Evolutionary conservation across 2,888 invertebrate species (phyloP), one percentile per base, ranked within the genome.

Genomic region (Cephus nigrinus): DNA sequence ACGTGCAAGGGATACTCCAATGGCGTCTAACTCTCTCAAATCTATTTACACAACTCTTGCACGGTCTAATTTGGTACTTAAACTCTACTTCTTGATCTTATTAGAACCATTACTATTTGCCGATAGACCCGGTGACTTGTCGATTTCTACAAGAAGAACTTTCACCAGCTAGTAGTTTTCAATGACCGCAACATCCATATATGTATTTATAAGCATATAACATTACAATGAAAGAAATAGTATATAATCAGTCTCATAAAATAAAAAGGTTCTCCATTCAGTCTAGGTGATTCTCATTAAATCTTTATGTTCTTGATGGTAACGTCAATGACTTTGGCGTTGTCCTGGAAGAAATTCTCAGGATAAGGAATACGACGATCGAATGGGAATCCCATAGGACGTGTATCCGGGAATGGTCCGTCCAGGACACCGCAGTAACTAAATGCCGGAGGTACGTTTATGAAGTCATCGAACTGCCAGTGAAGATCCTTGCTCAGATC

Each of bases 381-480:
- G 88, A 96, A 93, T 83, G 96, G 96, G 93, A 94, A 96, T 77
- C 95, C 95, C 86, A 95, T 92, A 76, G 95, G 94, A 90, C 93
- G 93, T 85, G 92, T 93, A 89, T 95, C 95, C 74, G 94, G 91
- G 79, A 90, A 87, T 89, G 93, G 91, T 90, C 93, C 94, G 87
- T 92, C 92, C 84, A 93, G 93, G 80, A 93, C 91, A 83, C 92
- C 93, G 79, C 93, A 92, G 75, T 92, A 92, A 75, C 82, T 79
- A 88, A 93, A 40, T 30, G 69, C 30, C 74, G 77, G 69, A 34
- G 73, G 31, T 35, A 36, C 15, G 11, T 69, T 74, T 35, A 23
- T 23, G 77, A 32, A 4, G 35, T 74, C 30, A 5, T 35, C 68
- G 30, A 36, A 68, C 23, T 40, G 11, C n/a, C 31, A 5, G 4